Evolutionary conservation across 2,113 vertebrate species (phyloP), one percentile per base, ranked within the genome.

Genomic region (Puntigrus tetrazona): DNA sequence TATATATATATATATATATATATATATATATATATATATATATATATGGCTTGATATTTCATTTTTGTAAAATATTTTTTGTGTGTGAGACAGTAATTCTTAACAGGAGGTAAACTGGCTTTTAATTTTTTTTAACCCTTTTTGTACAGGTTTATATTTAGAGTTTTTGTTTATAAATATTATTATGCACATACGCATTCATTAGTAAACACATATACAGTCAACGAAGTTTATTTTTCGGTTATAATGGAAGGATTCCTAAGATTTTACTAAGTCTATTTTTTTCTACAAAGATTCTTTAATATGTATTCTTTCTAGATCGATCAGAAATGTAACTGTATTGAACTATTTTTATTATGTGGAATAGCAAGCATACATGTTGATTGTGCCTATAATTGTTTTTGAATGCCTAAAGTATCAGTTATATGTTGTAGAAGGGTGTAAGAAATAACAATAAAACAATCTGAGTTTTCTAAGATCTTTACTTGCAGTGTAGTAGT

Each of bases 371-470:
- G 27, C 31, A 59, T 22, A 55, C 3, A 13, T 61, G 27, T 65
- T 2, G 29, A 67, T 2, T 69, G 65, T 36, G 31, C 7, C 2
- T 36, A 67, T 22, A 67, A 20, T 2, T 4, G 1, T 70, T 34
- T 52, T 10, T 20, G 31, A 36, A 57, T 57, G 6, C 31, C 10
- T 16, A n/a, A 77, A 36, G 34, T 38, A 78, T 78, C 13, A 36
- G 8, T 6, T 57, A 10, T 2, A 1, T 47, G 2, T 55, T 69
- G 29, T 79, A 11, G 1, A 78, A 6, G n/a, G 36, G n/a, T 61
- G 77, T 29, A 43, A 77, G 8, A 78, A 63, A 61, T 43, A 1
- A 43, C 55, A 63, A 63, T 78, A 61, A 78, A 61, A 79, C n/a
- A 20, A 38, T 78, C 16, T n/a, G 6, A 18, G 55, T 4, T 78